Conservation (phyloP, 2,797 vertebrate genomes). For the Anguilla marmorata region DNA sequence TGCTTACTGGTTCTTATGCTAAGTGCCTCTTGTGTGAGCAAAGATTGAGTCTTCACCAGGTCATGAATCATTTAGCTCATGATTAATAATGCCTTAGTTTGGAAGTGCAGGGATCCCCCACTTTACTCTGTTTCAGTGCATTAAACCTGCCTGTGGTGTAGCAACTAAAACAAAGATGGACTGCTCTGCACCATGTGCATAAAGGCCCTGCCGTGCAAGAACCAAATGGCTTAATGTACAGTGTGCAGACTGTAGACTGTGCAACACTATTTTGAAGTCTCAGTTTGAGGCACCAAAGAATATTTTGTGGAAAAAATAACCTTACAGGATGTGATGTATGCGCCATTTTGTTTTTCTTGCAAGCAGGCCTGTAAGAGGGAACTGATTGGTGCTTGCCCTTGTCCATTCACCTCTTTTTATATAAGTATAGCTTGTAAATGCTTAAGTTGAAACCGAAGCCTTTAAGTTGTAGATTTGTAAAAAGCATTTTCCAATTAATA, state of each 20-base stretch:
- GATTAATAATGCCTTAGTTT: constrained; percentile 54
- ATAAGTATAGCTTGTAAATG: neutral
- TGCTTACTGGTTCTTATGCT: constrained; percentile 52
- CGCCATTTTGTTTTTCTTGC: neutral
- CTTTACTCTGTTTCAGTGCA: neutral
- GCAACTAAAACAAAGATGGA: neutral
- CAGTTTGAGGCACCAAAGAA: neutral
- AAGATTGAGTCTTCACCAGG: constrained; percentile 48
- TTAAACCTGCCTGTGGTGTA: neutral
- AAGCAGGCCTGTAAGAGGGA: neutral
- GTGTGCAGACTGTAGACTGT: neutral
- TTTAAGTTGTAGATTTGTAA: too few relatives aligned
- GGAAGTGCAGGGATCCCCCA: constrained; percentile 7
- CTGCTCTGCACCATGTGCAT: neutral
- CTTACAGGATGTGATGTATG: neutral
- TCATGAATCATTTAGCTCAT: constrained; percentile 57
- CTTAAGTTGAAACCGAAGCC: neutral
- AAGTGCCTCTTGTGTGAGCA: constrained; percentile 47
- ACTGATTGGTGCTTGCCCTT: neutral
- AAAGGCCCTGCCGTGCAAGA: neutral
- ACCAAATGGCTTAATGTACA: neutral
- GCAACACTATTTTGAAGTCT: neutral
- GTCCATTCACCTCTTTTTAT: neutral
- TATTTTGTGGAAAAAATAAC: neutral
- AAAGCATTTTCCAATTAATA: neutral